phyloP scores from a whole-genome alignment of 2,797 vertebrate genomes.

The Acrossocheilus wenchowensis region DNA sequence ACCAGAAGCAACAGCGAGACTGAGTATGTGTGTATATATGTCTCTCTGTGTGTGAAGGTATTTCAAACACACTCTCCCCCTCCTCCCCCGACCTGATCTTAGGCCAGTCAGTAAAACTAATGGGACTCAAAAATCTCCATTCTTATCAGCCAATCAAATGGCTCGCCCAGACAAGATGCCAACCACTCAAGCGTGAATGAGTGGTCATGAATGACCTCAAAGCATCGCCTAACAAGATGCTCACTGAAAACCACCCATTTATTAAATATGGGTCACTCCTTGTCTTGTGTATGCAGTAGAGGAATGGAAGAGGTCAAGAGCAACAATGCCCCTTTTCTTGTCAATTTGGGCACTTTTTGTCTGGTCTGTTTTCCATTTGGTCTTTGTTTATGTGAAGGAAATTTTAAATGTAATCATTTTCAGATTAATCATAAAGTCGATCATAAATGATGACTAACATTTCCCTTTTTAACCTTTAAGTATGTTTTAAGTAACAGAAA shows the following conservation, averaged over 20 bases:
- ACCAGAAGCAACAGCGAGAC: slow-evolving; percentile 32
- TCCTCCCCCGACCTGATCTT: slow-evolving; percentile 45
- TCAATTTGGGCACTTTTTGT: slow-evolving; percentile 42
- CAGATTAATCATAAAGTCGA: neutral
- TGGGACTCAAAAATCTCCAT: slow-evolving; percentile 56
- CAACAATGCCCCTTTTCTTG: slow-evolving; percentile 62
- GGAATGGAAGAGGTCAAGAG: slow-evolving; percentile 48
- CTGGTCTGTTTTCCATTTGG: slow-evolving; percentile 43
- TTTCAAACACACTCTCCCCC: slow-evolving; percentile 51
- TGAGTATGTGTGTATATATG: slow-evolving; percentile 30
- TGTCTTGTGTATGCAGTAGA: slow-evolving; percentile 55
- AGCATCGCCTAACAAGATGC: slow-evolving; percentile 62
- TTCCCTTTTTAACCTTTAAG: neutral
- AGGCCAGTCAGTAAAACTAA: slow-evolving; percentile 50
- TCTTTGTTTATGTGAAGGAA: slow-evolving; percentile 14
- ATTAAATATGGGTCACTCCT: slow-evolving; percentile 65
- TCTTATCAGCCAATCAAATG: slow-evolving; percentile 57
- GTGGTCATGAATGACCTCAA: slow-evolving; percentile 61
- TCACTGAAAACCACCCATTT: slow-evolving; percentile 60
- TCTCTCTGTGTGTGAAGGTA: slow-evolving; percentile 45
- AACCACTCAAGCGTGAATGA: slow-evolving; percentile 56
- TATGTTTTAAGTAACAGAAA: neutral
- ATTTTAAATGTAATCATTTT: neutral
- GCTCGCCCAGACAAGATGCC: slow-evolving; percentile 53
- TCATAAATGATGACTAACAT: neutral